These are phyloP conservation scores for Scelioninae gen. 2 DNA, from an alignment of 2,888 invertebrate genomes.

Conservation along the genomic window DNA sequence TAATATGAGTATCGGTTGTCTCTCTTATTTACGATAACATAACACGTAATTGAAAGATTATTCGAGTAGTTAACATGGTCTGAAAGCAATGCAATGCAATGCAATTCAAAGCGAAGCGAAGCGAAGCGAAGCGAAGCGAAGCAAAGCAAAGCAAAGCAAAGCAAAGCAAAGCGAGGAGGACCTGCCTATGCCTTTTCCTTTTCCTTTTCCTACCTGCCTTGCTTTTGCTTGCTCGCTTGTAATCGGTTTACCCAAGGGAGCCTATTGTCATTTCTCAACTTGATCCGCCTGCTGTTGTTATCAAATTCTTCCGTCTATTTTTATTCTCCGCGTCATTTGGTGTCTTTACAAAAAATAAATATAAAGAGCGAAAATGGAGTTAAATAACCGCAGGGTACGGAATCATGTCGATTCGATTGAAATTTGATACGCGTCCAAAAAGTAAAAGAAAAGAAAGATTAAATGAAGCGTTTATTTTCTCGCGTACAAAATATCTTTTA, in stretches of 20 bases:
- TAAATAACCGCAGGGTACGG: constrained; percentile 56
- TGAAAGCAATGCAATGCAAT: constrained; percentile 2
- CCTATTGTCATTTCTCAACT: constrained; percentile 60
- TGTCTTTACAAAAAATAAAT: constrained; percentile 42
- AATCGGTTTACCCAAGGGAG: constrained; percentile 59
- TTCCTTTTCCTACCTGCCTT: too few relatives aligned
- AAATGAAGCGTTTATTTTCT: constrained; percentile 58
- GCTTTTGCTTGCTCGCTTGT: too few relatives aligned
- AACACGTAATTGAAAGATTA: constrained; percentile 46
- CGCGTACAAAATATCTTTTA: constrained; percentile 49
- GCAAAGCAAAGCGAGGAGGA: constrained; percentile 51
- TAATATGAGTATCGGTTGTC: too few relatives aligned
- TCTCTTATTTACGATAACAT: constrained; percentile 31
- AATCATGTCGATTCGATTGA: constrained; percentile 57
- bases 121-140: constrained; percentile 48
- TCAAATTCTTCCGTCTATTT: constrained; percentile 60
- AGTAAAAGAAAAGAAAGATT: constrained; percentile 49
- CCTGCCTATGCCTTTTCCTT: too few relatives aligned
- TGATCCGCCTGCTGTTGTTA: constrained; percentile 65
- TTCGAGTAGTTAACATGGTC: constrained; percentile 54
- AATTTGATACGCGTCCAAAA: constrained; percentile 50
- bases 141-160: constrained; percentile 26
- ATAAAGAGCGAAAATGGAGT: constrained; percentile 44
- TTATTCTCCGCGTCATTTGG: constrained; percentile 53
- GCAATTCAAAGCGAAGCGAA: constrained; percentile 46